Conservation (phyloP, 2,797 vertebrate genomes). For the Kryptolebias ocellatus region DNA sequence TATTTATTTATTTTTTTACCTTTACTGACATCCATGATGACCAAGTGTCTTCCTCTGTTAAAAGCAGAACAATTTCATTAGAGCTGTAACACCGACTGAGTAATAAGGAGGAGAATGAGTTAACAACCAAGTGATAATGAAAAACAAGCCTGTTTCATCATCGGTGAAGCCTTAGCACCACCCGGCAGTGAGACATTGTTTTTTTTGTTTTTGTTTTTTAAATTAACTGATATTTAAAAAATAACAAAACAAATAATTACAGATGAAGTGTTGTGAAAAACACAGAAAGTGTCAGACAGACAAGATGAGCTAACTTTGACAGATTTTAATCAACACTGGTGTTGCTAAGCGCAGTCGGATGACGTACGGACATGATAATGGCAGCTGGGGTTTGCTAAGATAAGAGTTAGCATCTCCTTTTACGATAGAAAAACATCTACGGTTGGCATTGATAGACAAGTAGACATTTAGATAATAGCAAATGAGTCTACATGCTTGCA, state of each 20-base stretch:
- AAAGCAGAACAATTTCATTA: slow-evolving; percentile 18
- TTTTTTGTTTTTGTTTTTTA: not conserved
- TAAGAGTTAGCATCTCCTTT: slow-evolving; percentile 34
- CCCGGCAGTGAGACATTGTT: not conserved
- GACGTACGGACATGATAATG: slow-evolving; percentile 63
- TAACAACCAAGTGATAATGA: not conserved
- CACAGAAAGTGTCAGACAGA: not conserved
- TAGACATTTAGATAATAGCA: not conserved
- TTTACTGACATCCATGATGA: slow-evolving; percentile 77
- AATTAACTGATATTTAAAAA: too few species aligned
- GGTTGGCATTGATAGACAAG: not conserved
- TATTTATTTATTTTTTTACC: slow-evolving; percentile 38
- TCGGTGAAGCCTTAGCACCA: not conserved
- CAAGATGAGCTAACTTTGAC: slow-evolving; percentile 29
- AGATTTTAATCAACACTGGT: slow-evolving; percentile 34
- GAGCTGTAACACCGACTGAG: not conserved
- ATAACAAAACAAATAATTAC: too few species aligned
- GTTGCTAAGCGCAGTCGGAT: slow-evolving; percentile 67
- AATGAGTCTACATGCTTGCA: not conserved
- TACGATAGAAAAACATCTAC: not conserved
- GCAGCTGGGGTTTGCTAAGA: slow-evolving; percentile 29
- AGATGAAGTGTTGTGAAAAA: not conserved
- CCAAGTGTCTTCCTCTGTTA: slow-evolving; percentile 56
- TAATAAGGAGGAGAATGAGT: not conserved
- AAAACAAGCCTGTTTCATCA: not conserved